Evolutionary conservation across 1,140 invertebrate genomes (phyloP).

Genomic region (Sipha flava): DNA sequence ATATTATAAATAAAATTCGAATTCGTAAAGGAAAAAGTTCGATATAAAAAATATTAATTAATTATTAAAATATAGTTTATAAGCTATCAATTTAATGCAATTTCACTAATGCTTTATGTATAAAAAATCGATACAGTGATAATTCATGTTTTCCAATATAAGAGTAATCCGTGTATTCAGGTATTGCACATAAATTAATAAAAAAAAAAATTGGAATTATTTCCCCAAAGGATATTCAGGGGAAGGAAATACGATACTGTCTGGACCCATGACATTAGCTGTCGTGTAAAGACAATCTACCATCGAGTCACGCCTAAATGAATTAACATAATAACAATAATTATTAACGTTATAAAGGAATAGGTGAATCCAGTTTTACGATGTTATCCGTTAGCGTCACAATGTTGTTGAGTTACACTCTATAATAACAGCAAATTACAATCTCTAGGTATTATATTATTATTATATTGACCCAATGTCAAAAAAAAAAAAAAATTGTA

Average conservation of each 20-base stretch:
- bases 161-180: too few species aligned
- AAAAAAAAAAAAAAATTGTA: conserved; percentile 8
- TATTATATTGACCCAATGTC: conserved; percentile 16
- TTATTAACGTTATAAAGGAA: neutral
- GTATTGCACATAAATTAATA: too few species aligned
- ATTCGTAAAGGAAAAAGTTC: too few species aligned
- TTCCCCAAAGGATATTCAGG: neutral
- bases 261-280: neutral
- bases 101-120: too few species aligned
- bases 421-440: conserved; percentile 22
- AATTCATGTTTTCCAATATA: too few species aligned
- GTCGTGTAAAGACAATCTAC: conserved; percentile 1
- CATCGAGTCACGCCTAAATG: conserved; percentile 1
- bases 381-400: neutral
- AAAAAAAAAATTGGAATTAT: neutral
- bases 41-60: too few species aligned
- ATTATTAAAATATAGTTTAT: too few species aligned
- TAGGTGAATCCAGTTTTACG: conserved; percentile 2
- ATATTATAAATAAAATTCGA: too few species aligned
- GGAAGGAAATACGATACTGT: neutral
- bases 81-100: too few species aligned
- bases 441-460: conserved; percentile 15
- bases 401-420: neutral
- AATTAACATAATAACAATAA: conserved; percentile 20
- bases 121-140: too few species aligned